Percentiles rank a stretch among this genome's conserved stretches.
These are phyloP conservation scores for Otus sunia DNA, from an alignment of 2,113 vertebrate species.

Conservation along the genomic window DNA sequence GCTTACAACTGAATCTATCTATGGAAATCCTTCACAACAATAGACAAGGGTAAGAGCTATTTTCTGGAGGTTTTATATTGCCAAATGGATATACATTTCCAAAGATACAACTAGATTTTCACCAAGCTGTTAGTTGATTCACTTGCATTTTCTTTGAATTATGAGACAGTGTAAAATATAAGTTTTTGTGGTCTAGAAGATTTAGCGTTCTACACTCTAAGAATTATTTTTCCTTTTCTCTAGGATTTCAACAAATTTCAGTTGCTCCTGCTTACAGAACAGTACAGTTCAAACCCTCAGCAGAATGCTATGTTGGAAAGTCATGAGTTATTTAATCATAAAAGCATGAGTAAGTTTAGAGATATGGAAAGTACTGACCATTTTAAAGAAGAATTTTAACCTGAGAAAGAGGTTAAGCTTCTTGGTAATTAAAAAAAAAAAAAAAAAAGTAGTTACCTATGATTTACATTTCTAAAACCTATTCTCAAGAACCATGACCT, in stretches of 20 bases:
- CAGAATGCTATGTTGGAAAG: neutral
- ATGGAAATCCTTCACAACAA: neutral
- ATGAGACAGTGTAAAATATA: neutral
- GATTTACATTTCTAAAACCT: neutral
- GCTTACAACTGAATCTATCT: neutral
- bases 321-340: neutral
- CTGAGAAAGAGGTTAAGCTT: neutral
- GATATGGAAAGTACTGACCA: neutral
- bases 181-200: neutral
- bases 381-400: neutral
- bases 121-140: neutral
- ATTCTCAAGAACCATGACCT: neutral
- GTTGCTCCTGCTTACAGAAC: neutral
- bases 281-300: neutral
- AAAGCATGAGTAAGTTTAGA: neutral
- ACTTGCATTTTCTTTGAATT: neutral
- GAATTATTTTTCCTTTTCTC: neutral
- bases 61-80: neutral
- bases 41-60: neutral
- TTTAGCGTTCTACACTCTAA: neutral
- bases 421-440: neutral
- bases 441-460: neutral
- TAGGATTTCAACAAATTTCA: neutral
- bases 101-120: neutral
- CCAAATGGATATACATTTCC: neutral